Evolutionary conservation across 2,888 invertebrate genomes (phyloP).

Genomic region (Kuschelorhynchus macadamiae): DNA sequence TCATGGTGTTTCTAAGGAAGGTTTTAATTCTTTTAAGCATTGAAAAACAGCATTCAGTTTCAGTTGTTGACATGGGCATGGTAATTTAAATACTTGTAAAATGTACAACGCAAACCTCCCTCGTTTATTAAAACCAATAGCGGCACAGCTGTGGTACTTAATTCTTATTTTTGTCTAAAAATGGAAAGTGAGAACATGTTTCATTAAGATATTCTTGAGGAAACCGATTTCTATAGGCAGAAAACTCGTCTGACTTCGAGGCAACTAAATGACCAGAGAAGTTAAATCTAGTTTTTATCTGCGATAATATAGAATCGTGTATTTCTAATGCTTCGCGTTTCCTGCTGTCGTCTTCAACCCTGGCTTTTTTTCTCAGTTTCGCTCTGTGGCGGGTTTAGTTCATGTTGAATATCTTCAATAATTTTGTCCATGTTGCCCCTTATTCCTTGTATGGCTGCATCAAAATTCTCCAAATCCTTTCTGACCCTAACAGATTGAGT

Average conservation of each 20-base stretch:
- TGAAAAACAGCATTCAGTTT: constrained; percentile 16
- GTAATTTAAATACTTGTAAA: constrained; percentile 3
- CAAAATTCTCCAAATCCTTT: constrained; percentile 17
- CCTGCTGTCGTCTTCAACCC: neutral
- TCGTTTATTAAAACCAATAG: constrained; percentile 8
- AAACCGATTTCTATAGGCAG: too few relatives aligned
- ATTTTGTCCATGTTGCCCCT: constrained; percentile 8
- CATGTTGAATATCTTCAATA: constrained; percentile 11
- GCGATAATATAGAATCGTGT: too few relatives aligned
- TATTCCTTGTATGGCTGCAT: constrained; percentile 22
- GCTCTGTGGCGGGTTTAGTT: neutral
- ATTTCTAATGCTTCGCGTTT: neutral
- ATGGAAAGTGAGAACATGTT: neutral
- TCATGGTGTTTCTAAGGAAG: constrained; percentile 10
- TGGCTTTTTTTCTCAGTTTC: neutral
- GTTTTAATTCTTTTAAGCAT: constrained; percentile 11
- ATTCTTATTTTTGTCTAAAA: neutral
- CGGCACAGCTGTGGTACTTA: neutral
- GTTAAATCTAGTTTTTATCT: too few relatives aligned
- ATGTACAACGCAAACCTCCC: constrained; percentile 14
- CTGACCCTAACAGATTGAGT: constrained; percentile 12
- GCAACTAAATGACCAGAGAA: too few relatives aligned
- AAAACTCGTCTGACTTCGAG: too few relatives aligned
- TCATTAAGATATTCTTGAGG: too few relatives aligned
- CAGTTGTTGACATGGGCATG: constrained; percentile 13